These are phyloP conservation scores for Drosophila willistoni DNA, from an alignment of 1,140 invertebrate genomes.

Conservation along the genomic window DNA sequence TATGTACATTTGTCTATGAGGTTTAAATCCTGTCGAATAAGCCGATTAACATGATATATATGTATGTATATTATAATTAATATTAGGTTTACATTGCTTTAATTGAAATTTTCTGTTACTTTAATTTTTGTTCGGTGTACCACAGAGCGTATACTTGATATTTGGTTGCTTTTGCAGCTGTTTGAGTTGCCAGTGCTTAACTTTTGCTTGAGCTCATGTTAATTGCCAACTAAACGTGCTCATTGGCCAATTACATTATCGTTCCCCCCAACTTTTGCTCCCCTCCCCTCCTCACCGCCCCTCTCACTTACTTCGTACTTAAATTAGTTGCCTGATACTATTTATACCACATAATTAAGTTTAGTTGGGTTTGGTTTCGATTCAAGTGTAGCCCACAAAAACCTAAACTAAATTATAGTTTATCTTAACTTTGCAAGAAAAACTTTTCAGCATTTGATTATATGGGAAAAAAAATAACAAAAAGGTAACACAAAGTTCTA, in stretches of 20 bases:
- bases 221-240: constrained; percentile 36
- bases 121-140: not conserved
- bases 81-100: constrained; percentile 24
- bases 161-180: constrained; percentile 36
- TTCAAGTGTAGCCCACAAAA: not conserved
- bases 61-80: constrained; percentile 11
- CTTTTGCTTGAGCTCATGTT: constrained; percentile 34
- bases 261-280: not conserved
- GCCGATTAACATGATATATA: constrained; percentile 27
- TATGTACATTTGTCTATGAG: constrained; percentile 27
- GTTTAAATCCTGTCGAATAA: constrained; percentile 24
- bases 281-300: not conserved
- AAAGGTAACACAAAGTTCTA: not conserved
- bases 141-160: constrained; percentile 44
- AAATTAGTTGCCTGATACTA: constrained; percentile 9
- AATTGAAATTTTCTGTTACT: constrained; percentile 43
- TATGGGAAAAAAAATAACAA: not conserved
- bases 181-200: constrained; percentile 30
- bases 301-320: constrained; percentile 1
- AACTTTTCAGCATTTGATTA: constrained; percentile 1
- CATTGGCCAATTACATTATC: constrained; percentile 38
- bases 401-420: constrained; percentile 3
- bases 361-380: not conserved
- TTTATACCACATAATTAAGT: constrained; percentile 4
- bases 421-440: constrained; percentile 6